Conservation (phyloP, 2,113 vertebrate genomes). For the Monarcha castaneiventris region DNA sequence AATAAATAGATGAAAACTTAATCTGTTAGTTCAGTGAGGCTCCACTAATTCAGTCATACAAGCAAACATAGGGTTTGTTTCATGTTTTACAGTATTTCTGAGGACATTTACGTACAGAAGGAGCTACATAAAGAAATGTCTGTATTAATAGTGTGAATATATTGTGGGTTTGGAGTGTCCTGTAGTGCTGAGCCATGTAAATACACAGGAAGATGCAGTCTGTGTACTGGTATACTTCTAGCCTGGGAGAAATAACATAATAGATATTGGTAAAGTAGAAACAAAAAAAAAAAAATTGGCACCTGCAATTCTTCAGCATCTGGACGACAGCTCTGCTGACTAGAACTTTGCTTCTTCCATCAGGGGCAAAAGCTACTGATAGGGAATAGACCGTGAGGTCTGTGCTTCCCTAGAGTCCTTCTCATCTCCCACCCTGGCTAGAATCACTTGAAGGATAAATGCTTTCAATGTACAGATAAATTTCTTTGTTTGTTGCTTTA, state of each 20-base stretch:
- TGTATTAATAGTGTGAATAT: not conserved
- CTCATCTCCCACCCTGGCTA: not conserved
- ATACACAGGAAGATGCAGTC: not conserved
- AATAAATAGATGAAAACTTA: not conserved
- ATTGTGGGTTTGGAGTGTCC: not conserved
- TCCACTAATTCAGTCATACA: not conserved
- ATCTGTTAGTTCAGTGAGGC: not conserved
- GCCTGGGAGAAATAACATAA: not conserved
- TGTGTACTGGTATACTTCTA: not conserved
- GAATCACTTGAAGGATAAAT: not conserved
- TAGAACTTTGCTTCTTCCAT: not conserved
- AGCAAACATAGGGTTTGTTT: not conserved
- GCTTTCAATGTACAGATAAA: not conserved
- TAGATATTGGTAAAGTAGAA: not conserved
- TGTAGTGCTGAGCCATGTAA: fast-evolving
- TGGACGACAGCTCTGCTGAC: not conserved
- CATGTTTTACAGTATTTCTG: not conserved
- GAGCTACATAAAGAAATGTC: not conserved
- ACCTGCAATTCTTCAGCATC: not conserved
- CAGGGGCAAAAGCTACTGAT: not conserved
- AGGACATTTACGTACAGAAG: not conserved
- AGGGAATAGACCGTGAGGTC: not conserved
- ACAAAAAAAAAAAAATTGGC: not conserved
- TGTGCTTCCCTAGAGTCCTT: not conserved
- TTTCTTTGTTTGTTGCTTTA: not conserved